Percentiles rank a stretch among this genome's conserved stretches.
Conservation (phyloP, 2,113 vertebrate genomes). For the Neoarius graeffei region DNA sequence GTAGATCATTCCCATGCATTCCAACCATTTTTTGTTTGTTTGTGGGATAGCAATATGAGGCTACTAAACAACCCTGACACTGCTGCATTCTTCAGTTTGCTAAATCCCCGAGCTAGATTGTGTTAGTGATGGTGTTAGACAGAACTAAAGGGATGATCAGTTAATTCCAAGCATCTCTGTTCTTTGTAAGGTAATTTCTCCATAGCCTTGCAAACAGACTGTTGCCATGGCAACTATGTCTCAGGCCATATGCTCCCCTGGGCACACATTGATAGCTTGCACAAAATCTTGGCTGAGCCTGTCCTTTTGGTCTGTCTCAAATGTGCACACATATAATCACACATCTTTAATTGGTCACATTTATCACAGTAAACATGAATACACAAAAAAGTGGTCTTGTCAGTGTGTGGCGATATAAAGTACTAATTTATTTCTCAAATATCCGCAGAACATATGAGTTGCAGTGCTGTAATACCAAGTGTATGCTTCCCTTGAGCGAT, state of each 20-base stretch:
- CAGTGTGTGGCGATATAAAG: conserved; percentile 28
- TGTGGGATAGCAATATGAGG: not conserved
- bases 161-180: conserved; percentile 13
- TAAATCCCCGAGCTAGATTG: not conserved
- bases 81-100: not conserved
- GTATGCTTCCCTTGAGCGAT: conserved; percentile 28
- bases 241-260: conserved; percentile 67
- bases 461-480: conserved; percentile 27
- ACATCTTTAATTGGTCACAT: not conserved
- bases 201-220: conserved; percentile 58
- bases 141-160: conserved; percentile 19
- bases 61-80: not conserved
- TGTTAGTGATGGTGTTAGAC: conserved; percentile 2
- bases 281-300: conserved; percentile 38
- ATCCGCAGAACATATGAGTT: conserved; percentile 13
- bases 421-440: conserved; percentile 41
- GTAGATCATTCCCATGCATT: not conserved
- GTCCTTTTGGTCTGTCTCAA: conserved; percentile 12
- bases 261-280: conserved; percentile 37
- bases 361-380: conserved; percentile 29
- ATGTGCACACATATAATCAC: conserved; percentile 21
- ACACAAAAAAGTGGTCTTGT: not conserved
- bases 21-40: too few species aligned
- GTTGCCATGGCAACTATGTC: conserved; percentile 71
- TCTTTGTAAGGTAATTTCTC: conserved; percentile 51